phyloP scores from a whole-genome alignment of 2,113 vertebrate genomes.

The Stomatorhinus ivindoensis region DNA sequence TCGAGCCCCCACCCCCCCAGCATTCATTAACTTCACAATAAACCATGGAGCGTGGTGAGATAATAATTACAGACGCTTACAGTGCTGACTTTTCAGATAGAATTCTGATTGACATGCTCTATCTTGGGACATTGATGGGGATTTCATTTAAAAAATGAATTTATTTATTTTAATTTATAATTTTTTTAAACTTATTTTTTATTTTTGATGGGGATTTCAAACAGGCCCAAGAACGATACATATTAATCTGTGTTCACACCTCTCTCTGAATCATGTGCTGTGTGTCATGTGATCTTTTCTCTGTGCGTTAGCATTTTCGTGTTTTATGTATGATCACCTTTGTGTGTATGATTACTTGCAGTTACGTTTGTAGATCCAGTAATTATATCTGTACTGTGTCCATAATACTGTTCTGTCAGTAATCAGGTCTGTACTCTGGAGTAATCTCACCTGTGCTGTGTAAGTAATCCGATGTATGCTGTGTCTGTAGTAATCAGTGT shows the following conservation, averaged over 20 bases:
- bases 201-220: not conserved
- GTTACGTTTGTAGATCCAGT: not conserved
- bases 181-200: no score
- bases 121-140: not conserved
- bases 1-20: not conserved
- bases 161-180: no score
- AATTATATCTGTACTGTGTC: slow-evolving; percentile 1
- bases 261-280: not conserved
- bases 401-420: slow-evolving; percentile 1
- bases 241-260: not conserved
- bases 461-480: not conserved
- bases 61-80: not conserved
- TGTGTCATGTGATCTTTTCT: not conserved
- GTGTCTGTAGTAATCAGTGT: not conserved
- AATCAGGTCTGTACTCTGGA: not conserved
- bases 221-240: not conserved
- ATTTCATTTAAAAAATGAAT: no score
- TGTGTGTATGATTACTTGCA: not conserved
- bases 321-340: not conserved
- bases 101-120: not conserved
- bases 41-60: not conserved
- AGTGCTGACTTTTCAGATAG: not conserved
- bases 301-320: not conserved
- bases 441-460: not conserved
- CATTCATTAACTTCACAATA: not conserved